These are phyloP conservation scores for Phalacrocorax carbo DNA, from an alignment of 2,113 vertebrate genomes.

Conservation along the genomic window DNA sequence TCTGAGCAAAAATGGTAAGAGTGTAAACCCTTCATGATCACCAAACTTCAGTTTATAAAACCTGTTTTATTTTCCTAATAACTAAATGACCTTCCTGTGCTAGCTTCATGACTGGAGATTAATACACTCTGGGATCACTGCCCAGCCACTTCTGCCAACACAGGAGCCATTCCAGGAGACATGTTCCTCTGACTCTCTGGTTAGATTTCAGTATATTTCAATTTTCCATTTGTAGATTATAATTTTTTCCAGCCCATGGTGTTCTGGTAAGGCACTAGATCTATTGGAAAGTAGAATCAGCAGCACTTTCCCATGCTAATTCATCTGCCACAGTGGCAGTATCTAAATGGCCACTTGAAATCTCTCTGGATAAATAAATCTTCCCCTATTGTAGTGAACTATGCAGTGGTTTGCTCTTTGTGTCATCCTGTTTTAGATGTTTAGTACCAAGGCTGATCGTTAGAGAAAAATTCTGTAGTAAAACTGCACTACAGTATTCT, in stretches of 20 bases:
- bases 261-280: slow-evolving; percentile 18
- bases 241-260: slow-evolving; percentile 62
- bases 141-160: slow-evolving; percentile 69
- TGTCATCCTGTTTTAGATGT: background rate
- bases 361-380: slow-evolving; percentile 33
- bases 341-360: slow-evolving; percentile 40
- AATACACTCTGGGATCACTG: slow-evolving; percentile 67
- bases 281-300: slow-evolving; percentile 35
- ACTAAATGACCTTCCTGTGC: slow-evolving; percentile 62
- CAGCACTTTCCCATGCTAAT: slow-evolving; percentile 31
- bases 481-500: background rate
- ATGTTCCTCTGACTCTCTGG: slow-evolving; percentile 25
- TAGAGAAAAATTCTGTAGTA: background rate
- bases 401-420: background rate
- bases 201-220: slow-evolving; percentile 65
- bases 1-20: background rate
- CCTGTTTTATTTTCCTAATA: slow-evolving; percentile 58
- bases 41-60: slow-evolving; percentile 50
- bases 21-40: background rate
- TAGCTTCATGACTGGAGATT: slow-evolving; percentile 66
- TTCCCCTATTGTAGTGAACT: background rate
- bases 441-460: background rate
- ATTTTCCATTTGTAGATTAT: slow-evolving; percentile 67
- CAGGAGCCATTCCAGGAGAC: slow-evolving; percentile 71
- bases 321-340: slow-evolving; percentile 47